A percentile compares a stretch with the other conserved stretches of the same genome.
Conservation (phyloP, 2,113 vertebrate species). For the Cacatua alba region DNA sequence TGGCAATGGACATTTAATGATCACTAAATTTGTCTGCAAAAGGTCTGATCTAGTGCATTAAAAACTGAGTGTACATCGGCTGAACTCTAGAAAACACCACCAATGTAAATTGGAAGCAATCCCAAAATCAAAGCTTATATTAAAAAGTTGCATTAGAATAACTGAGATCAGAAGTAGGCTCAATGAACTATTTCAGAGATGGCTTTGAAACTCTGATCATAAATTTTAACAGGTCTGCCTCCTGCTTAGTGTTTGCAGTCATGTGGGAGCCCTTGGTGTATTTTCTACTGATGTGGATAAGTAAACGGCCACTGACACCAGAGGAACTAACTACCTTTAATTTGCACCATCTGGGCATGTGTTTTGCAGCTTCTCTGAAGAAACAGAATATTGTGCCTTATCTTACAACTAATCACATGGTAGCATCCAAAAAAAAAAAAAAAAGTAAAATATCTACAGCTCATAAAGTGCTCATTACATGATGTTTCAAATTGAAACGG, state of each 20-base stretch:
- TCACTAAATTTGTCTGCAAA: not conserved
- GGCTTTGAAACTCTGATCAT: not conserved
- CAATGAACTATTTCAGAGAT: not conserved
- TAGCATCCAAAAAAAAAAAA: not conserved
- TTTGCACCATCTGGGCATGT: not conserved
- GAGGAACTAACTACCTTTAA: not conserved
- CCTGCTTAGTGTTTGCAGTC: not conserved
- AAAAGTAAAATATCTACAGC: not conserved
- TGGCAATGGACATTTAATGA: not conserved
- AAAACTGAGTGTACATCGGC: not conserved
- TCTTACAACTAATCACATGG: not conserved
- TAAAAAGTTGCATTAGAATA: not conserved
- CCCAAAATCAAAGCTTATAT: not conserved
- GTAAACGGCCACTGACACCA: not conserved
- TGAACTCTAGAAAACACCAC: not conserved
- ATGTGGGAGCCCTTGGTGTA: not conserved
- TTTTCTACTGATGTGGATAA: slow-evolving; percentile 13
- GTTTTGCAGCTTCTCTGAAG: not conserved
- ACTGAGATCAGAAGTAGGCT: not conserved
- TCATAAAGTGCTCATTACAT: not conserved
- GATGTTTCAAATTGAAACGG: not conserved
- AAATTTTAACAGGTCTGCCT: not conserved
- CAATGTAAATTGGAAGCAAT: not conserved
- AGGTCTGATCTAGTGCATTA: not conserved
- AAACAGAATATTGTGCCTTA: not conserved